Percentiles rank a stretch among this genome's conserved stretches.
Conservation (phyloP, 2,113 vertebrate species). For the Gallinago paraguaiae region DNA sequence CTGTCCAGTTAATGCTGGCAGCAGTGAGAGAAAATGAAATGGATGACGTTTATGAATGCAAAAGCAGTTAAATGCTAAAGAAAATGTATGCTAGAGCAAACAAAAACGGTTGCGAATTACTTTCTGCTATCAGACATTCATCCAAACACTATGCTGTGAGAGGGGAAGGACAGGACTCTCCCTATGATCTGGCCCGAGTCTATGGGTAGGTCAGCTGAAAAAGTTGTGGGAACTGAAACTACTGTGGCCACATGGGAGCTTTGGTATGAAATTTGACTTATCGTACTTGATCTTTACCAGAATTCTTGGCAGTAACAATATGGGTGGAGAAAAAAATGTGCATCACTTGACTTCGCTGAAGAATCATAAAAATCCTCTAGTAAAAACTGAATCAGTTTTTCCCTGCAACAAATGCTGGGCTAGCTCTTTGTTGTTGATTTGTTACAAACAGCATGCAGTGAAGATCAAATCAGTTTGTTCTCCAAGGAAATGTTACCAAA, state of each 20-base stretch:
- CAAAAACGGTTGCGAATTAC: neutral
- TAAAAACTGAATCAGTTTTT: conserved; percentile 23
- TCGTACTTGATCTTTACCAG: conserved; percentile 34
- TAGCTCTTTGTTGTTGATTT: neutral
- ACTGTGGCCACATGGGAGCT: conserved; percentile 36
- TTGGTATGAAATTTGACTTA: conserved; percentile 35
- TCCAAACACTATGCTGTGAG: neutral
- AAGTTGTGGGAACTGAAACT: conserved; percentile 59
- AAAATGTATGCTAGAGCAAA: neutral
- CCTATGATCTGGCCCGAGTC: neutral
- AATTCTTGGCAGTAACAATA: conserved; percentile 27
- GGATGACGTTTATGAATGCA: neutral
- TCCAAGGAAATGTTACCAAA: neutral
- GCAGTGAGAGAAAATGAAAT: neutral
- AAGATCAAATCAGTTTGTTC: neutral
- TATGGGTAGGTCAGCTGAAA: conserved; percentile 10
- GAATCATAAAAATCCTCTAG: neutral
- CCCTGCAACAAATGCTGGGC: neutral
- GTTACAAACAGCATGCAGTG: neutral
- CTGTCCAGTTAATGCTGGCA: neutral
- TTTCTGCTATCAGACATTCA: neutral
- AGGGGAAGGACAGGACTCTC: neutral
- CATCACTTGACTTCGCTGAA: neutral
- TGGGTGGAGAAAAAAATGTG: conserved; percentile 21
- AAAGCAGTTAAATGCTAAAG: neutral